Evolutionary conservation across 2,113 vertebrate genomes (phyloP).

Genomic region (Charina bottae): DNA sequence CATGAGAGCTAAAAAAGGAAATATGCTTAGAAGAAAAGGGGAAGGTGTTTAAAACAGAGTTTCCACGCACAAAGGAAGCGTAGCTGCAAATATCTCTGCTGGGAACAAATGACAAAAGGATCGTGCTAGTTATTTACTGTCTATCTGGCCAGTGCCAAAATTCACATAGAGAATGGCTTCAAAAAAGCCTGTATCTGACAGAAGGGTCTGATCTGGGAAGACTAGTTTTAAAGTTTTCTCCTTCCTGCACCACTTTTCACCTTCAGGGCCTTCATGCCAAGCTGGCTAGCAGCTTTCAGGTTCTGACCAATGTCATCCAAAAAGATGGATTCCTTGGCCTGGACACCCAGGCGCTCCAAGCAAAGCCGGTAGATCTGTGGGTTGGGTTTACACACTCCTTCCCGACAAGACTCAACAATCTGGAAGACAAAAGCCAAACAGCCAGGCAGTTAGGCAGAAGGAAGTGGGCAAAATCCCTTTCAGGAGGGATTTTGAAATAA

Average conservation of each 20-base stretch:
- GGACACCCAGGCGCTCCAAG: constrained; percentile 69
- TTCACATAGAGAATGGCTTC: not conserved
- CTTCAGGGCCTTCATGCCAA: constrained; percentile 80
- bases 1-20: not conserved
- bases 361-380: constrained; percentile 76
- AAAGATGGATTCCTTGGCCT: constrained; percentile 78
- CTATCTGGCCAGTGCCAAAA: not conserved
- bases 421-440: constrained; percentile 42
- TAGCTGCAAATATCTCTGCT: not conserved
- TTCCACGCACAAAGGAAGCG: no score
- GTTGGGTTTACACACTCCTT: constrained; percentile 75
- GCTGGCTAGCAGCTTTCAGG: constrained; percentile 74
- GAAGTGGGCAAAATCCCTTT: not conserved
- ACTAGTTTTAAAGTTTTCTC: not conserved
- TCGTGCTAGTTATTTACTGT: not conserved
- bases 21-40: not conserved
- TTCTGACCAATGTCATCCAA: constrained; percentile 78
- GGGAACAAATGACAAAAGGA: not conserved
- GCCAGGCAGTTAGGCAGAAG: not conserved
- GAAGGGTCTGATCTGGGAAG: not conserved
- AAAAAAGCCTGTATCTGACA: not conserved
- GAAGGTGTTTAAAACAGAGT: not conserved
- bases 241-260: constrained; percentile 57
- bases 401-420: constrained; percentile 76
- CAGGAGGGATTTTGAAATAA: not conserved